Conservation (phyloP, 2,797 vertebrate genomes). For the Staurois parvus region DNA sequence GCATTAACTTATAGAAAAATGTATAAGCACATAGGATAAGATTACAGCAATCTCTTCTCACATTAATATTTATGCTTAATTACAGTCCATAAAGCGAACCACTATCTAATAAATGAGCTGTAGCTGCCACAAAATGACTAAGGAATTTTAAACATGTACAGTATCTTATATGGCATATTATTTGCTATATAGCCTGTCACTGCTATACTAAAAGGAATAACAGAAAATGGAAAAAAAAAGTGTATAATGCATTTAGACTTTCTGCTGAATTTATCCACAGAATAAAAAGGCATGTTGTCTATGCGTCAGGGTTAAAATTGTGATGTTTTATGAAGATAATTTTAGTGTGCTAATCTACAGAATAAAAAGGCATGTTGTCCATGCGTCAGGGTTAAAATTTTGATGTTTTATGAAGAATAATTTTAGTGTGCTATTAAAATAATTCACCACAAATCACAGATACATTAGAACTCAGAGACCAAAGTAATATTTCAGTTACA, state of each 20-base stretch:
- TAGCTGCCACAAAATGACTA: conserved; percentile 24
- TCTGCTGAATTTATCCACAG: conserved; percentile 61
- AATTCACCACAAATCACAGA: not conserved
- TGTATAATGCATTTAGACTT: conserved; percentile 6
- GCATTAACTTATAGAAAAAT: too few species aligned
- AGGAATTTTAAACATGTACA: not conserved
- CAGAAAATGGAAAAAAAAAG: not conserved
- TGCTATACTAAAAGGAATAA: conserved; percentile 26
- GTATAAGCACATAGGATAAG: too few species aligned
- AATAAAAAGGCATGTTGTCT: not conserved
- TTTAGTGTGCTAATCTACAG: not conserved
- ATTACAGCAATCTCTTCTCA: too few species aligned
- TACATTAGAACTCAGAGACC: not conserved
- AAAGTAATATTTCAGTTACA: too few species aligned
- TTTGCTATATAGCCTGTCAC: conserved; percentile 28
- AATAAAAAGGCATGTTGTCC: not conserved
- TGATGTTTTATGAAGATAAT: too few species aligned
- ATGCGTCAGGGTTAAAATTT: too few species aligned
- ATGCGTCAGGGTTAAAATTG: too few species aligned
- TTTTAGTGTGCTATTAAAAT: not conserved
- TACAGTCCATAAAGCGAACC: conserved; percentile 23
- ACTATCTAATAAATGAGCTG: conserved; percentile 15
- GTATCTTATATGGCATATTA: conserved; percentile 21
- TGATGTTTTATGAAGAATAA: too few species aligned
- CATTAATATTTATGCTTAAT: conserved; percentile 17